These are phyloP conservation scores for Drosophila sturtevanti DNA, from an alignment of 1,140 invertebrate genomes.

Conservation along the genomic window DNA sequence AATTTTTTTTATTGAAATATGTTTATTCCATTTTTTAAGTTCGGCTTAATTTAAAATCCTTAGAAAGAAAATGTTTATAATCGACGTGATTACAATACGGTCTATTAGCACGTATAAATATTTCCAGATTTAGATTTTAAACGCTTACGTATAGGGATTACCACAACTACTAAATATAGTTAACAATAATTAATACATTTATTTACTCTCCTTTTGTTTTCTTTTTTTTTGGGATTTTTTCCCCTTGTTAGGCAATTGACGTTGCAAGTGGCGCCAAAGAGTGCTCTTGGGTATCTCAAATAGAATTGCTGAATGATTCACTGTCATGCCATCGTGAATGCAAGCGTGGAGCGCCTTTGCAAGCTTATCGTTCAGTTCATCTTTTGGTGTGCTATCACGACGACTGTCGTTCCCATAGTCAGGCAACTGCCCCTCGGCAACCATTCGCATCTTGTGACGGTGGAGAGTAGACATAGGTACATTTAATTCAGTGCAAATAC, in stretches of 20 bases:
- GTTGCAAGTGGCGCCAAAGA: conserved; percentile 85
- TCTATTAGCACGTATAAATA: too few species aligned
- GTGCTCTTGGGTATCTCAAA: conserved; percentile 86
- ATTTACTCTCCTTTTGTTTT: too few species aligned
- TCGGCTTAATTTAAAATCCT: too few species aligned
- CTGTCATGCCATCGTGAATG: conserved; percentile 85
- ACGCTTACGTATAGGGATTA: not conserved
- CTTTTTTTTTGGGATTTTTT: not conserved
- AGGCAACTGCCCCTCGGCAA: conserved; percentile 84
- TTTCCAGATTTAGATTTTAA: too few species aligned
- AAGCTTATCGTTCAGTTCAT: conserved; percentile 83
- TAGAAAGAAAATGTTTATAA: too few species aligned
- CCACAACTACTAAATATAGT: not conserved
- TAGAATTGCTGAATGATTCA: conserved; percentile 84
- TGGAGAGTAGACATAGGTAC: conserved; percentile 86
- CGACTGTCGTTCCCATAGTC: conserved; percentile 83
- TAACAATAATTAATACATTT: not conserved
- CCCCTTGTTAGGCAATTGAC: conserved; percentile 55
- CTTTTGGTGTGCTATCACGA: conserved; percentile 83
- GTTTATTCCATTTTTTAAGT: too few species aligned
- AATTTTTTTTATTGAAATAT: too few species aligned
- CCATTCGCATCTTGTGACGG: conserved; percentile 84
- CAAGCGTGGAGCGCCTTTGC: conserved; percentile 85
- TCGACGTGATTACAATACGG: too few species aligned
- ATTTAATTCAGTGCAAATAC: conserved; percentile 83